These are phyloP conservation scores for Diadophis punctatus DNA, from an alignment of 2,113 vertebrate species.

Conservation along the genomic window DNA sequence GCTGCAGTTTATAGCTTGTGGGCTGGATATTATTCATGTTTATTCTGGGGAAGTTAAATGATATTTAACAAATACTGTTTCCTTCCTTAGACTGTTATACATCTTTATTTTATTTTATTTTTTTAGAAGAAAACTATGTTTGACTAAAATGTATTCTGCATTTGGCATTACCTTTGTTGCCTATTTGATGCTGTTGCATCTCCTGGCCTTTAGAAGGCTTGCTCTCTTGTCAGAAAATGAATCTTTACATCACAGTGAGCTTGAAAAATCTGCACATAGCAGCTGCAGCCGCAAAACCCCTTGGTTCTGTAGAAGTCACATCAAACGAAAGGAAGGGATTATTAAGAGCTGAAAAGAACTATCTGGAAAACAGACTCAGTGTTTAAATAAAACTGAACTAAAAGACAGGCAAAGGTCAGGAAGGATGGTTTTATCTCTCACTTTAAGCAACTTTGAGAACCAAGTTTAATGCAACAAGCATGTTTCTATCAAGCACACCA, in stretches of 20 bases:
- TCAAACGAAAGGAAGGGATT: constrained; percentile 5
- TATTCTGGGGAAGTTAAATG: constrained; percentile 3
- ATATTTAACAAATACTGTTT: not conserved
- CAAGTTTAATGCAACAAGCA: not conserved
- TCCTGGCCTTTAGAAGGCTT: not conserved
- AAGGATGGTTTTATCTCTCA: not conserved
- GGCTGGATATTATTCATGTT: not conserved
- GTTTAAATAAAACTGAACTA: constrained; percentile 17
- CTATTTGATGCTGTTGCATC: not conserved
- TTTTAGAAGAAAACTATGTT: not conserved
- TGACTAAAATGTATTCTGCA: not conserved
- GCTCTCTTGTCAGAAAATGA: not conserved
- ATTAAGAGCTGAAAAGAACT: constrained; percentile 14
- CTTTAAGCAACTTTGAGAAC: not conserved
- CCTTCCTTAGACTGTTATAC: not conserved
- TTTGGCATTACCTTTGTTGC: not conserved
- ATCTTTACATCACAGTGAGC: not conserved
- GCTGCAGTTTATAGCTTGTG: constrained; percentile 19
- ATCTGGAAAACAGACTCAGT: not conserved
- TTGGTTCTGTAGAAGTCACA: not conserved
- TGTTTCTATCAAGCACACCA: not conserved
- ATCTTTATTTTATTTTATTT: not conserved
- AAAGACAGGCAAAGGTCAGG: not conserved
- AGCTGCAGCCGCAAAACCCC: not conserved
- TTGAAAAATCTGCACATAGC: not conserved